These are phyloP conservation scores for Datnioides undecimradiatus DNA, from an alignment of 2,113 vertebrate genomes.

Conservation along the genomic window DNA sequence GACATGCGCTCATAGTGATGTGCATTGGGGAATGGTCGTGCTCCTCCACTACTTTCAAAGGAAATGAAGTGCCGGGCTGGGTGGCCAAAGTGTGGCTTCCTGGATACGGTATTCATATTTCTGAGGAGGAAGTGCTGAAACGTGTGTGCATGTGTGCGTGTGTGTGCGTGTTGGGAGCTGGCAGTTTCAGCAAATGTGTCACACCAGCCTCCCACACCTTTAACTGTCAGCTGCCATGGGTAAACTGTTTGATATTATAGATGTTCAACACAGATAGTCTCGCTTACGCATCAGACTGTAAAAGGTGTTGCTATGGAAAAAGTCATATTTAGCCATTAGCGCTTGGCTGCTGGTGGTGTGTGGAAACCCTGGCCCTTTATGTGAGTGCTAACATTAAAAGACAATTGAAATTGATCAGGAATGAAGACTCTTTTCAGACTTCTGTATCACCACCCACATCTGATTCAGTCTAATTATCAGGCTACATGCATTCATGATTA, in stretches of 20 bases:
- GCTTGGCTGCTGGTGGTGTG: neutral
- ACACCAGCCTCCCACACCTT: conserved; percentile 31
- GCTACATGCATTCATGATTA: neutral
- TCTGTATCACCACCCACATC: neutral
- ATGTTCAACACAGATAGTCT: neutral
- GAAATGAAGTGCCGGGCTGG: conserved; percentile 69
- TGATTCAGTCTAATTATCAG: neutral
- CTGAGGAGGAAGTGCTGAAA: conserved; percentile 63
- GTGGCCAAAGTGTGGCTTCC: conserved; percentile 82
- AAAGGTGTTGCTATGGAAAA: neutral
- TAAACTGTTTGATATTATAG: neutral
- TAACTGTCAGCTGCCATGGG: conserved; percentile 6
- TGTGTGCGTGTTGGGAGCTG: conserved; percentile 33
- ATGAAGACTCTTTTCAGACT: neutral
- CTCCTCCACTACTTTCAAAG: conserved; percentile 72
- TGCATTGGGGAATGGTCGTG: conserved; percentile 65
- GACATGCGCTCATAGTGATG: conserved; percentile 82
- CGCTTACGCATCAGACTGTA: neutral
- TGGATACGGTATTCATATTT: conserved; percentile 79
- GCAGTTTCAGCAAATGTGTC: conserved; percentile 32
- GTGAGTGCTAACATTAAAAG: neutral
- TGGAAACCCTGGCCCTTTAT: neutral
- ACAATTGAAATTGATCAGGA: neutral
- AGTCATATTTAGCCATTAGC: neutral
- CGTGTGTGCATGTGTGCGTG: conserved; percentile 18